Evolutionary conservation across 2,888 invertebrate genomes (phyloP).

Genomic region (Cremastinae sp.): DNA sequence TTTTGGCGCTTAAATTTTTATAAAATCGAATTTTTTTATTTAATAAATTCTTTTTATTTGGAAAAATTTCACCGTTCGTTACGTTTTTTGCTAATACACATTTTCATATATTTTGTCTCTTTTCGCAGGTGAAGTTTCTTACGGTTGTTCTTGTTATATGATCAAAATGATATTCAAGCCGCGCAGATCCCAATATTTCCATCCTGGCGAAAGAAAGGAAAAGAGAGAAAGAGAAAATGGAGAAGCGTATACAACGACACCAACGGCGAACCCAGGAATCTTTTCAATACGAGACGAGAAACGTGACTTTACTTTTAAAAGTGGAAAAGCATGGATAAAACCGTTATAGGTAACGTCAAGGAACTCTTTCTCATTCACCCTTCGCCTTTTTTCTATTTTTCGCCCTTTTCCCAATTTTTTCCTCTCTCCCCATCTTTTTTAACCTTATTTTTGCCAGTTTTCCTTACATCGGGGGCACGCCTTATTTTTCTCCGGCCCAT

Average conservation of each 20-base stretch:
- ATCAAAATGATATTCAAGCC: constrained; percentile 54
- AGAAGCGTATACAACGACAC: constrained; percentile 20
- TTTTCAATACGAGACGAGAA: constrained; percentile 62
- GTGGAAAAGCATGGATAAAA: constrained; percentile 50
- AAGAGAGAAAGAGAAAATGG: neutral
- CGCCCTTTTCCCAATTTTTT: constrained; percentile 6
- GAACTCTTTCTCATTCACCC: constrained; percentile 43
- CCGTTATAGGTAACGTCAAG: constrained; percentile 37
- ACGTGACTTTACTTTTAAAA: constrained; percentile 62
- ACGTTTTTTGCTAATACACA: constrained; percentile 25
- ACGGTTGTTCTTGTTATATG: constrained; percentile 51
- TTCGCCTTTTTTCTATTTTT: constrained; percentile 24
- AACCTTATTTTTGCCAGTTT: neutral
- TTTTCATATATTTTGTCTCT: neutral
- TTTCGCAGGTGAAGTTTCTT: neutral
- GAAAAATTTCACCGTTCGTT: constrained; percentile 7
- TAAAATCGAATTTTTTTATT: too few species aligned
- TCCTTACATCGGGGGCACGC: neutral
- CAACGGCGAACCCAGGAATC: constrained; percentile 50
- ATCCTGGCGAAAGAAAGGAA: constrained; percentile 19
- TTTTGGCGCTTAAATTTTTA: too few species aligned
- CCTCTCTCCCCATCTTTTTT: neutral
- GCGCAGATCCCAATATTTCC: constrained; percentile 57
- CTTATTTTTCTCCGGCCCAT: constrained; percentile 6
- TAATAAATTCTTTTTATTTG: constrained; percentile 1